These are phyloP conservation scores for Thrips palmi DNA, from an alignment of 1,140 invertebrate genomes.

Conservation along the genomic window DNA sequence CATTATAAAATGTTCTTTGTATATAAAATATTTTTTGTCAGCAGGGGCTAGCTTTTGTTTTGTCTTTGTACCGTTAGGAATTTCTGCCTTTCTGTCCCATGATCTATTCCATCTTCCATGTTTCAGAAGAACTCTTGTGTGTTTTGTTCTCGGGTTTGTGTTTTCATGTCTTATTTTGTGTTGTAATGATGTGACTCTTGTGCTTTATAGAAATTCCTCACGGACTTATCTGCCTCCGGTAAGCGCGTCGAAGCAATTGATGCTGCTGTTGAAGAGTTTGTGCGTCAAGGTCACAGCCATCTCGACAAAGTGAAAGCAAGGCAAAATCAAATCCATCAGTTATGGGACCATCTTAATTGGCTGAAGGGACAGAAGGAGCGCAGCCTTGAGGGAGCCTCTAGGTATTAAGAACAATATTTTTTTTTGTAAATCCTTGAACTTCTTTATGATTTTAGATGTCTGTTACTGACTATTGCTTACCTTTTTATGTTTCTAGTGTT, in stretches of 20 bases:
- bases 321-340: constrained; percentile 66
- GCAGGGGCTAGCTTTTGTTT: too few species aligned
- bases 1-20: too few species aligned
- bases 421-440: too few species aligned
- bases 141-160: constrained; percentile 5
- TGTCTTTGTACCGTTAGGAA: too few species aligned
- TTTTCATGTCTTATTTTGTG: background rate
- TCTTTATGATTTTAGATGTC: background rate
- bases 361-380: constrained; percentile 81
- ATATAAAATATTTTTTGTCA: too few species aligned
- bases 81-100: too few species aligned
- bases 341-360: constrained; percentile 76
- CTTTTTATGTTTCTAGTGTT: constrained; percentile 39
- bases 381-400: constrained; percentile 75
- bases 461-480: constrained; percentile 1
- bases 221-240: constrained; percentile 81
- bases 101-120: too few species aligned
- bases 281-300: constrained; percentile 70
- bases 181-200: constrained; percentile 11
- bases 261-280: constrained; percentile 69
- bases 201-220: constrained; percentile 66
- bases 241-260: constrained; percentile 82
- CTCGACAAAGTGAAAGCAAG: constrained; percentile 62
- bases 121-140: background rate
- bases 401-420: constrained; percentile 27